These are phyloP conservation scores for Neosalanx taihuensis DNA, from an alignment of 2,797 vertebrate genomes.

Conservation along the genomic window DNA sequence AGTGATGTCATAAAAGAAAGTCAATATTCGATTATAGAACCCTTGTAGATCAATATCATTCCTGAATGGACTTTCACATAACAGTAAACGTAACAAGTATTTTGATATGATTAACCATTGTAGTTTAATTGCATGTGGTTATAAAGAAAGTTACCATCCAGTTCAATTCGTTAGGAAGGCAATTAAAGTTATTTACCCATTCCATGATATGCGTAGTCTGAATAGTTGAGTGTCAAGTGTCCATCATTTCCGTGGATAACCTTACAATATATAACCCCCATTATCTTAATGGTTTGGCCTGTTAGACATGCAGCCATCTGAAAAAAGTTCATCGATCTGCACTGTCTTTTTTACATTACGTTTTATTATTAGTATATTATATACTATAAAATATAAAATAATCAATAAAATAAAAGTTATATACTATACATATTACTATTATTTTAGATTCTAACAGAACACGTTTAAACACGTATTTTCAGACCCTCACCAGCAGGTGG, in stretches of 20 bases:
- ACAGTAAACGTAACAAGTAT: too few relatives aligned
- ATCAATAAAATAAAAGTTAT: too few relatives aligned
- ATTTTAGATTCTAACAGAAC: not conserved
- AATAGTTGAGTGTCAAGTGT: constrained; percentile 8
- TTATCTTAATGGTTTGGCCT: not conserved
- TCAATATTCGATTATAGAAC: not conserved
- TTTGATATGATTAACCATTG: too few relatives aligned
- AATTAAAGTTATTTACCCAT: constrained; percentile 7
- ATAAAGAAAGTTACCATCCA: too few relatives aligned
- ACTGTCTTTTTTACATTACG: too few relatives aligned
- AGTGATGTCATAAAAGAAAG: constrained; percentile 36
- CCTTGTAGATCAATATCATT: not conserved
- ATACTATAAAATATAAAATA: too few relatives aligned
- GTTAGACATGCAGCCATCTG: too few relatives aligned
- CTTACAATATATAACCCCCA: constrained; percentile 20
- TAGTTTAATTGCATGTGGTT: too few relatives aligned
- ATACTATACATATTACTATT: too few relatives aligned
- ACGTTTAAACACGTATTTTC: constrained; percentile 14
- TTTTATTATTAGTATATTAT: too few relatives aligned
- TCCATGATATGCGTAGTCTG: not conserved
- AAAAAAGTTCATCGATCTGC: too few relatives aligned
- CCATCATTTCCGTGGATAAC: constrained; percentile 1
- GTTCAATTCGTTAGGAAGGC: not conserved
- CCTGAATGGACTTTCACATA: not conserved
- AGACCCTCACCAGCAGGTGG: constrained; percentile 41